Conservation (phyloP, 2,113 vertebrate species). For the Labrus mixtus region DNA sequence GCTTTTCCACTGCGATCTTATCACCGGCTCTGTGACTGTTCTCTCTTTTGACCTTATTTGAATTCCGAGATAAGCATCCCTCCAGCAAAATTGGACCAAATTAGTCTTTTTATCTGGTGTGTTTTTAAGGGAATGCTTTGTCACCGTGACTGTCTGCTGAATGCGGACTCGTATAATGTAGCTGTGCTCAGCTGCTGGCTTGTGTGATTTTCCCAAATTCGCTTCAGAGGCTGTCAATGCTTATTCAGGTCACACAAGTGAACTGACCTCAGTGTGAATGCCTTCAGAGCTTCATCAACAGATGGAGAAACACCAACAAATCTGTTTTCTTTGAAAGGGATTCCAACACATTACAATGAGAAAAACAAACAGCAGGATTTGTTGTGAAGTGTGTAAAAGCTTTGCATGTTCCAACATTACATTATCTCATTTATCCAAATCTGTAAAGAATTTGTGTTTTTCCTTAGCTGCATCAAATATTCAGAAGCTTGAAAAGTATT, state of each 20-base stretch:
- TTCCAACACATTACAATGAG: constrained; percentile 36
- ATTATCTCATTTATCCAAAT: constrained; percentile 61
- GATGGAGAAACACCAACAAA: constrained; percentile 53
- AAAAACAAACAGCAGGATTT: constrained; percentile 55
- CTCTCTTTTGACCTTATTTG: constrained; percentile 80
- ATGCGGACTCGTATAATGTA: constrained; percentile 36
- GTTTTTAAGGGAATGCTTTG: constrained; percentile 75
- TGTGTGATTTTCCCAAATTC: constrained; percentile 59
- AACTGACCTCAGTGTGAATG: constrained; percentile 64
- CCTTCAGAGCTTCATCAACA: constrained; percentile 65
- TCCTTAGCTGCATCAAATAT: constrained; percentile 52
- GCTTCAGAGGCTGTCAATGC: constrained; percentile 60
- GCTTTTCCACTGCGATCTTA: constrained; percentile 64
- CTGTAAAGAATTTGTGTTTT: constrained; percentile 28
- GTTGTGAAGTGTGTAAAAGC: constrained; percentile 45
- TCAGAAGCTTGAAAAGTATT: constrained; percentile 47
- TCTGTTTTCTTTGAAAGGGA: constrained; percentile 51
- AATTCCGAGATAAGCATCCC: constrained; percentile 80
- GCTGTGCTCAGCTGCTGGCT: constrained; percentile 54
- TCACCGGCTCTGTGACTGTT: constrained; percentile 57
- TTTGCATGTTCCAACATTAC: constrained; percentile 34
- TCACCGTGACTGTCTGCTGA: constrained; percentile 65
- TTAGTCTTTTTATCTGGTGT: constrained; percentile 80
- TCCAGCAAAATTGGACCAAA: constrained; percentile 76
- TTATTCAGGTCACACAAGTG: constrained; percentile 60